Conservation (phyloP, 2,888 invertebrate species). For the Lasioglossum zephyrum region DNA sequence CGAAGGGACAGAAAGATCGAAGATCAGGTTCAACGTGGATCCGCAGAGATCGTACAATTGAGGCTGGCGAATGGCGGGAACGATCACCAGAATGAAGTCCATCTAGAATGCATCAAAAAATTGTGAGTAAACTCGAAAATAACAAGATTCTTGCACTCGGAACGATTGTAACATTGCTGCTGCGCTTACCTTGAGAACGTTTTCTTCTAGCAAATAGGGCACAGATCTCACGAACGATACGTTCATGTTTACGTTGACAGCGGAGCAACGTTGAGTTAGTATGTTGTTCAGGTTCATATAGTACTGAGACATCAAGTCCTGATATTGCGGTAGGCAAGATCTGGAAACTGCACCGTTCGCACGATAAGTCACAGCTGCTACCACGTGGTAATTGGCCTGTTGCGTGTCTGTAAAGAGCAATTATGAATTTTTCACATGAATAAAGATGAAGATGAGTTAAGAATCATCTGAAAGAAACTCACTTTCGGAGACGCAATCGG, state of each 20-base stretch:
- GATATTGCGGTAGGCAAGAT: constrained; percentile 93
- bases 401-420: constrained; percentile 89
- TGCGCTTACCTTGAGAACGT: constrained; percentile 88
- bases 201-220: constrained; percentile 93
- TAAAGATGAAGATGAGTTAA: neutral
- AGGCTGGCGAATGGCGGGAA: constrained; percentile 94
- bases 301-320: constrained; percentile 92
- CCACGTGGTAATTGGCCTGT: constrained; percentile 97
- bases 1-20: constrained; percentile 96
- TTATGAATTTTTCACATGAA: neutral
- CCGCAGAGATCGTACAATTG: constrained; percentile 98
- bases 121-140: neutral
- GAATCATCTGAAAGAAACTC: constrained; percentile 73
- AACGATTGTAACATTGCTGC: neutral
- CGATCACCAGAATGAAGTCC: constrained; percentile 94
- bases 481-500: constrained; percentile 98
- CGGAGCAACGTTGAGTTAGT: constrained; percentile 96
- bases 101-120: constrained; percentile 84
- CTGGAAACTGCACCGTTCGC: constrained; percentile 95
- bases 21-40: constrained; percentile 95
- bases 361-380: constrained; percentile 93
- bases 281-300: constrained; percentile 92
- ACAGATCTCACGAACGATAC: constrained; percentile 94
- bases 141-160: neutral
- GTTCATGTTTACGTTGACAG: constrained; percentile 97